Percentiles rank a stretch among this genome's conserved stretches.
These are phyloP conservation scores for Meloe dianella DNA, from an alignment of 2,888 invertebrate genomes.

Conservation along the genomic window DNA sequence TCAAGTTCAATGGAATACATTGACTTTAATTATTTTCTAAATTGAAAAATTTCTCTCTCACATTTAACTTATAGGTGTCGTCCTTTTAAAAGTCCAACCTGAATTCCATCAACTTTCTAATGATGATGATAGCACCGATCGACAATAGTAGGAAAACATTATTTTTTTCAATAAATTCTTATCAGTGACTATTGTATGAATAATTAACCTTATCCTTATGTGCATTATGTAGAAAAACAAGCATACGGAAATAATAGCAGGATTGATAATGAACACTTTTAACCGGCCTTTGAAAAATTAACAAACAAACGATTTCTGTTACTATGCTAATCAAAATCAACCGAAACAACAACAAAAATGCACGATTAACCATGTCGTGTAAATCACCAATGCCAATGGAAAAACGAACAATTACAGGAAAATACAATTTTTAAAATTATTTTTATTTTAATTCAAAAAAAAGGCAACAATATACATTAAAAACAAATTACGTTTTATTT, in stretches of 20 bases:
- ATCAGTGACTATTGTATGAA: background rate
- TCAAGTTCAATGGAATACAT: constrained; percentile 26
- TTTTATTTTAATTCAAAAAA: background rate
- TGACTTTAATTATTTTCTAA: constrained; percentile 12
- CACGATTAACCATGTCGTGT: no score
- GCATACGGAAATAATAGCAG: background rate
- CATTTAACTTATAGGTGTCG: constrained; percentile 41
- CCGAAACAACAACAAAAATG: no score
- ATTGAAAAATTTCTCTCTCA: constrained; percentile 6
- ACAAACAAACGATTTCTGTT: background rate
- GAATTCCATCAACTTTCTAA: constrained; percentile 4
- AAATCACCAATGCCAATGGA: no score
- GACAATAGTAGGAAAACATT: background rate
- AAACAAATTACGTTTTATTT: constrained; percentile 4
- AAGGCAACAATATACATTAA: background rate
- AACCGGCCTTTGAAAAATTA: background rate
- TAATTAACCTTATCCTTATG: background rate
- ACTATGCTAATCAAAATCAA: background rate
- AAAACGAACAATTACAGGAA: no score
- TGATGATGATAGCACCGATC: background rate
- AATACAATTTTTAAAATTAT: background rate
- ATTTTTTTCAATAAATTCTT: background rate
- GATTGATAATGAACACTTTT: background rate
- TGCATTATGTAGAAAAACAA: background rate
- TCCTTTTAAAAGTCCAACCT: constrained; percentile 43